phyloP scores from a whole-genome alignment of 2,113 vertebrate species.

The Clarias magur region DNA sequence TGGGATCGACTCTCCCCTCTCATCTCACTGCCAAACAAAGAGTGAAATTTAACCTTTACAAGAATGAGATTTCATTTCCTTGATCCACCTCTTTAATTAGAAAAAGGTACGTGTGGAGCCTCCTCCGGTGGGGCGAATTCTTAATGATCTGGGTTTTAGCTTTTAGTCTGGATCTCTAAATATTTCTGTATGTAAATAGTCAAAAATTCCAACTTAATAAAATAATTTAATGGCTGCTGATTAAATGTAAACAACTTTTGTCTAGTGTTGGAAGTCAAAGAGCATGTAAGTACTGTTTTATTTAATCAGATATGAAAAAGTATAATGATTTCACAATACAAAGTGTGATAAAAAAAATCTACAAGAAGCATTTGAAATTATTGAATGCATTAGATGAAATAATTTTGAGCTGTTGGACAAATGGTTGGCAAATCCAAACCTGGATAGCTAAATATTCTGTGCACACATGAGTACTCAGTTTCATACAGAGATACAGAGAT shows the following conservation, averaged over 20 bases:
- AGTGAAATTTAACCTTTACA: constrained; percentile 62
- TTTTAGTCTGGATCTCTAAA: background rate
- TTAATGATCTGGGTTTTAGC: constrained; percentile 41
- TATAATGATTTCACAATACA: background rate
- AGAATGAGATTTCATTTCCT: constrained; percentile 55
- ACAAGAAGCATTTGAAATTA: background rate
- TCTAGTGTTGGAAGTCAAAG: background rate
- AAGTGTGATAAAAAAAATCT: background rate
- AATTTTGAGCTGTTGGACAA: background rate
- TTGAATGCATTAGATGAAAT: background rate
- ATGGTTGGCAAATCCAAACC: background rate
- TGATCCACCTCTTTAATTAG: constrained; percentile 54
- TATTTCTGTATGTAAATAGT: constrained; percentile 40
- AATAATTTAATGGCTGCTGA: constrained; percentile 22
- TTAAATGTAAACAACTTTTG: constrained; percentile 31
- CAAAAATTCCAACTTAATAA: constrained; percentile 35
- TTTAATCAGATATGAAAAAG: background rate
- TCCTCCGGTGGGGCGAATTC: constrained; percentile 36
- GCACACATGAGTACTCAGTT: background rate
- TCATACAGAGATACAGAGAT: too few relatives aligned
- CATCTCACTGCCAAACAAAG: constrained; percentile 50
- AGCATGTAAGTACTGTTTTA: background rate
- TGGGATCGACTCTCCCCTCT: constrained; percentile 37
- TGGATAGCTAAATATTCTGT: background rate
- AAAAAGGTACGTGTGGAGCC: constrained; percentile 34